phyloP scores from a whole-genome alignment of 2,113 vertebrate genomes.

The Nibea coibor region DNA sequence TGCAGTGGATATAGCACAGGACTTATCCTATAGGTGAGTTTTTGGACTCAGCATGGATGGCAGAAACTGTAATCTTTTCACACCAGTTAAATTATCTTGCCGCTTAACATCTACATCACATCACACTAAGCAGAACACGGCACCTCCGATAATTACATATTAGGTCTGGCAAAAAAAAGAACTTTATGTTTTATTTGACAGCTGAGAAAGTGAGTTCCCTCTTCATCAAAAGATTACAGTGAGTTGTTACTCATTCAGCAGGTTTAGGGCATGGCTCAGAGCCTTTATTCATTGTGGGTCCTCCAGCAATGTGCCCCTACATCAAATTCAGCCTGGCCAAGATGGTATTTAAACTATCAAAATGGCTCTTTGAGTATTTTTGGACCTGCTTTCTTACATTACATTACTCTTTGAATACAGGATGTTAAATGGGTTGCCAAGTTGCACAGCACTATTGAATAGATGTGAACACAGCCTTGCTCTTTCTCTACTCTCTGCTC shows the following conservation, averaged over 20 bases:
- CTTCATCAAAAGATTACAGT: not conserved
- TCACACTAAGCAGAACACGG: not conserved
- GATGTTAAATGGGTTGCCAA: not conserved
- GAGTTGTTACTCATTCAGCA: conserved; percentile 20
- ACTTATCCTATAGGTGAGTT: conserved; percentile 29
- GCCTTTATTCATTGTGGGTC: conserved; percentile 21
- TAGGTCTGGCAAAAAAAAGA: not conserved
- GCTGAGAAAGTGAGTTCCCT: not conserved
- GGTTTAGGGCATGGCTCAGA: conserved; percentile 46
- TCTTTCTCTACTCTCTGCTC: not conserved
- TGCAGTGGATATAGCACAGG: not conserved
- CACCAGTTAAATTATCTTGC: conserved; percentile 17
- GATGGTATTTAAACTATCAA: not conserved
- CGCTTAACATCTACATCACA: not conserved
- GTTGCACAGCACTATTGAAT: not conserved
- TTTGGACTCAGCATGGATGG: conserved; percentile 22
- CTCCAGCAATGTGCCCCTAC: not conserved
- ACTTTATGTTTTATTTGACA: conserved; percentile 7
- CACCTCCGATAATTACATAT: not conserved
- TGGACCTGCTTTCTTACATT: not conserved
- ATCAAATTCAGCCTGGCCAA: not conserved
- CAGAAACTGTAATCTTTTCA: conserved; percentile 31
- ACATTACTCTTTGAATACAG: not conserved
- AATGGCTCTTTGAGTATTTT: not conserved
- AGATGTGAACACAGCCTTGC: conserved; percentile 6